Evolutionary conservation across 2,797 vertebrate genomes (phyloP), one percentile per base, ranked within the genome.

Genomic region (Lophura swinhoii): DNA sequence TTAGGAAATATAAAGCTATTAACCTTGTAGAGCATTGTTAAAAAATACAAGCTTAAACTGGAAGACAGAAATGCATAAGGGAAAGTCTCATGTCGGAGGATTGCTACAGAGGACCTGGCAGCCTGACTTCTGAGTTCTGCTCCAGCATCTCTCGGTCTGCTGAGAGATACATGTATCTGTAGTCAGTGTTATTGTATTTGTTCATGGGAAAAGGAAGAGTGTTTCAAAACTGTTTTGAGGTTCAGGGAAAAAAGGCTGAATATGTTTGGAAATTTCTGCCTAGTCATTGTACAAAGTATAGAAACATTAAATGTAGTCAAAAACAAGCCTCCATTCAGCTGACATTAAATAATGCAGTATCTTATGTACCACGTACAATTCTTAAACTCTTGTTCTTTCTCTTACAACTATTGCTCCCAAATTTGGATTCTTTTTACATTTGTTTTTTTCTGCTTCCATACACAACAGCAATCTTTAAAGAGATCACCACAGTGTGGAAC

Each of bases 1-100:
- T 67, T 91, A 39, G 88, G 96, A 95, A 83, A 91, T 91, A 84
- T 4, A 74, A 74, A 62, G 58, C 75, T 59, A 55, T 67, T 94
- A 94, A 84, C 68, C 43, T 80, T 5, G 1, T 13, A 71, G 64
- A 56, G 29, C 26, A 64, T 43, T 87, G 67, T 74, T 75, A 84
- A 88, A 85, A 59, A 58, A 20, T 26, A 24, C 80, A 84, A 82
- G 64, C 17, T 64, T 71, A 44, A 82, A 74, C 63, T 90, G 26
- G 51, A 73, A 64, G 43, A 51, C 44, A 46, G 12, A 84, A 82
- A 51, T 58, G 39, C 4, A 0, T 11, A 26, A 73, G 74, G 51
- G 64, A 48, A 35, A 53, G 28, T 70, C 81, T 80, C 74, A n/a
- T 2, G 4, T 89, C 44, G 43, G 62, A 28, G 53, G 58, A 46